Conservation (phyloP, 2,113 vertebrate species). For the Potamarius usumacintae region DNA sequence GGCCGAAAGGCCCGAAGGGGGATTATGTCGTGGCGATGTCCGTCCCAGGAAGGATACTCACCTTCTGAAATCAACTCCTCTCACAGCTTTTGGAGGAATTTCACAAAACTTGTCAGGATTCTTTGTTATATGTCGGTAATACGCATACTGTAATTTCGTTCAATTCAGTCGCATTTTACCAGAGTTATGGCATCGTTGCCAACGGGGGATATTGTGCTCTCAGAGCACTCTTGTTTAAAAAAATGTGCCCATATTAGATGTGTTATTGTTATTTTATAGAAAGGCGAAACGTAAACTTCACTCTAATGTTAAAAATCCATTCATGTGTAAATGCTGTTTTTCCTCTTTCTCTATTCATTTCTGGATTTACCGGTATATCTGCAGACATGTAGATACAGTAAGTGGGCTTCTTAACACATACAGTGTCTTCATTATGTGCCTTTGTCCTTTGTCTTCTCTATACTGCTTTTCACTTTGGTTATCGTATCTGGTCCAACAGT, state of each 20-base stretch:
- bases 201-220: too few species aligned
- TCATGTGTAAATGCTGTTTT: slow-evolving; percentile 31
- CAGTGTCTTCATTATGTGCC: slow-evolving; percentile 9
- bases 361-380: slow-evolving; percentile 50
- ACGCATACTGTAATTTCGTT: too few species aligned
- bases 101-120: too few species aligned
- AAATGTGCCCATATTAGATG: background rate
- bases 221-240: too few species aligned
- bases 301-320: background rate
- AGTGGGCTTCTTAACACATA: slow-evolving; percentile 52
- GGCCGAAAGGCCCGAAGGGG: too few species aligned
- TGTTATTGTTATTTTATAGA: background rate
- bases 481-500: slow-evolving; percentile 14
- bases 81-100: too few species aligned
- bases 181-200: too few species aligned
- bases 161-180: too few species aligned
- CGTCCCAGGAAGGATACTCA: too few species aligned
- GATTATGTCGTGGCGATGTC: too few species aligned
- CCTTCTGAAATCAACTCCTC: too few species aligned
- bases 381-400: slow-evolving; percentile 68
- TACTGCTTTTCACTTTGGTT: slow-evolving; percentile 11
- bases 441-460: slow-evolving; percentile 8
- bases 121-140: too few species aligned
- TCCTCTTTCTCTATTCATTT: slow-evolving; percentile 46
- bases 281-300: background rate